phyloP scores from a whole-genome alignment of 1,140 invertebrate genomes.

The Drosophila santomea region DNA sequence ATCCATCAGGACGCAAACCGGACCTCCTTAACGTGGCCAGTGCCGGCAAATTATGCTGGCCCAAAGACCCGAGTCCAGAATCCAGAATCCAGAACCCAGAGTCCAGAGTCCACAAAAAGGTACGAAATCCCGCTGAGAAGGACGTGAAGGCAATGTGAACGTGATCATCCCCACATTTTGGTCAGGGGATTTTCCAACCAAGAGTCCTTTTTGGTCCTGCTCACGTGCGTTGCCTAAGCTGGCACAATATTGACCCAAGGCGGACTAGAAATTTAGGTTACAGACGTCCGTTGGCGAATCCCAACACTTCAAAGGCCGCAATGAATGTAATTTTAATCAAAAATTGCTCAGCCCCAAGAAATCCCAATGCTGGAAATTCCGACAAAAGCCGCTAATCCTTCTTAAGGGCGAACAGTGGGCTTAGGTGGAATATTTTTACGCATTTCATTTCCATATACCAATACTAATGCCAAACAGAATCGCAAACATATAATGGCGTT shows the following conservation, averaged over 20 bases:
- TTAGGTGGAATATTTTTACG: conserved; percentile 15
- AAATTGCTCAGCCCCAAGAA: conserved; percentile 49
- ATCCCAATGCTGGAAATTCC: conserved; percentile 38
- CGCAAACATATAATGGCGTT: not conserved
- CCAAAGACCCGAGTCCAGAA: conserved; percentile 2
- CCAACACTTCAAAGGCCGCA: conserved; percentile 58
- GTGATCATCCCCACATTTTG: conserved; percentile 38
- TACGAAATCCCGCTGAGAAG: conserved; percentile 23
- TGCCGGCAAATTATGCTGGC: conserved; percentile 50
- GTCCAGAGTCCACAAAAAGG: conserved; percentile 29
- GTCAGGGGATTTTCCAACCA: conserved; percentile 5
- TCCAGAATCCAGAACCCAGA: not conserved
- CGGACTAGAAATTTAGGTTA: conserved; percentile 5
- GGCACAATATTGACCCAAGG: conserved; percentile 39
- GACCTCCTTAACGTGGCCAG: conserved; percentile 14
- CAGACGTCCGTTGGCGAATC: conserved; percentile 18
- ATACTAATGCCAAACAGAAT: conserved; percentile 29
- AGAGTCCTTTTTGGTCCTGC: conserved; percentile 3
- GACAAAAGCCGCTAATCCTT: conserved; percentile 19
- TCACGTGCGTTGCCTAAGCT: conserved; percentile 39
- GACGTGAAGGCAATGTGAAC: conserved; percentile 11
- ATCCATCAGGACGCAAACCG: conserved; percentile 54
- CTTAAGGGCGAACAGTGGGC: conserved; percentile 11
- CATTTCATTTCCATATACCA: conserved; percentile 41
- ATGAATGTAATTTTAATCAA: conserved; percentile 69